Conservation (phyloP, 2,113 vertebrate genomes). For the Brienomyrus longianalis region DNA sequence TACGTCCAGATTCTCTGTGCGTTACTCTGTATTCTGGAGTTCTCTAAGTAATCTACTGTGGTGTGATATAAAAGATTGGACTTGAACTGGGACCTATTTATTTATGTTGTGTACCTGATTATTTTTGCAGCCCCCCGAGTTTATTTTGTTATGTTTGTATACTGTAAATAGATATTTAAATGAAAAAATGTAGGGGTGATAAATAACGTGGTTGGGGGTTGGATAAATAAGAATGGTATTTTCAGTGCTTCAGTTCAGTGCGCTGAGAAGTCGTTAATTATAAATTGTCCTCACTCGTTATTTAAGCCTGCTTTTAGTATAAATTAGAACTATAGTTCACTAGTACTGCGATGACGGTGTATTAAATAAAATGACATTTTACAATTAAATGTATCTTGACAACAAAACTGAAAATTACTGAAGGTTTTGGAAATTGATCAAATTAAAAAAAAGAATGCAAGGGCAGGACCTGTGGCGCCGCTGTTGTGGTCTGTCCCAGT, state of each 20-base stretch:
- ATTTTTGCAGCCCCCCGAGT: not conserved
- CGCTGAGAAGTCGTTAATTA: not conserved
- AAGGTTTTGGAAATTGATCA: not conserved
- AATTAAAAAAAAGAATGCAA: not conserved
- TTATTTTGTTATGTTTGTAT: not conserved
- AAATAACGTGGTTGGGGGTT: not conserved
- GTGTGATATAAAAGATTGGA: not conserved
- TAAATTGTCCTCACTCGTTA: not conserved
- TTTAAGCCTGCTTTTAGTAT: not conserved
- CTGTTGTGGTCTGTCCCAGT: not conserved
- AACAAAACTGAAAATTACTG: not conserved
- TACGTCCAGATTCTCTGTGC: not conserved
- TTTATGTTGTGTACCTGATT: not conserved
- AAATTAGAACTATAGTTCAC: not conserved
- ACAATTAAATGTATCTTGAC: not conserved
- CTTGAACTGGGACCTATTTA: not conserved
- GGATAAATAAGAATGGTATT: not conserved
- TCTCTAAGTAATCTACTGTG: not conserved
- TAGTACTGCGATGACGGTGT: not conserved
- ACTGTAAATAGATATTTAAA: not conserved
- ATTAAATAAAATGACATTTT: not conserved
- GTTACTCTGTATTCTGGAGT: not conserved
- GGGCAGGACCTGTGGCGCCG: not conserved
- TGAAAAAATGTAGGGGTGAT: not conserved
- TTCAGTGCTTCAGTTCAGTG: not conserved